Conservation (phyloP, 53 echinoderm and acorn worm genomes). For the Antedon mediterranea region DNA sequence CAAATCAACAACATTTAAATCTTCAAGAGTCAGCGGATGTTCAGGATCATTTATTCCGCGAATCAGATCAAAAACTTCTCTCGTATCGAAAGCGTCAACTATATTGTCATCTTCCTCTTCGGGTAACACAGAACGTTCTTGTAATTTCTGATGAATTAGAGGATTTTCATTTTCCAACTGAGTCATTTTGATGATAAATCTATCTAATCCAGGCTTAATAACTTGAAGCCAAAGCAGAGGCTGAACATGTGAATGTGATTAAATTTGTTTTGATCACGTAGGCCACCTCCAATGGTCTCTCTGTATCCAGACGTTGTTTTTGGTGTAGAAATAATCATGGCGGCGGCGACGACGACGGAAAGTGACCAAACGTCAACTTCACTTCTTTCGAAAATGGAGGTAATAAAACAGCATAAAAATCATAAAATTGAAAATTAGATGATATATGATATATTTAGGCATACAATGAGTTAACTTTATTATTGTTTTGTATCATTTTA, state of each 20-base stretch:
- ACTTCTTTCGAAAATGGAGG: not conserved
- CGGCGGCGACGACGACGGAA: too few relatives aligned
- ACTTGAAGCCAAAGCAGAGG: not conserved
- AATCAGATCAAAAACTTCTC: slow-evolving; percentile 93
- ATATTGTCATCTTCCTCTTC: slow-evolving; percentile 61
- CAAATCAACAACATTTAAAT: slow-evolving; percentile 80
- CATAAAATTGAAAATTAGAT: too few relatives aligned
- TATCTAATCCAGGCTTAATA: not conserved
- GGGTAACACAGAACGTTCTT: slow-evolving; percentile 30
- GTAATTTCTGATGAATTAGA: slow-evolving; percentile 52
- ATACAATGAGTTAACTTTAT: too few relatives aligned
- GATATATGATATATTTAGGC: too few relatives aligned
- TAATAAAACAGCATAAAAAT: not conserved
- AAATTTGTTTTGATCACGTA: too few relatives aligned
- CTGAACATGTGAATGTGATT: not conserved
- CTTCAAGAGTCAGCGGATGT: slow-evolving; percentile 84
- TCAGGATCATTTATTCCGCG: slow-evolving; percentile 94
- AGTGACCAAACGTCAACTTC: not conserved
- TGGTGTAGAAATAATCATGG: too few relatives aligned
- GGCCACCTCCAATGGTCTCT: too few relatives aligned
- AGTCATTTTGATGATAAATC: not conserved
- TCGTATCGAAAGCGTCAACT: slow-evolving; percentile 56
- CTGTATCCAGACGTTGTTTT: too few relatives aligned
- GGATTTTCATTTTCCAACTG: slow-evolving; percentile 77
- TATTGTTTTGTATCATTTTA: too few relatives aligned